A percentile compares a stretch with the other conserved stretches of the same genome.
Conservation (phyloP, 1,140 invertebrate genomes). For the Conus betulinus region DNA sequence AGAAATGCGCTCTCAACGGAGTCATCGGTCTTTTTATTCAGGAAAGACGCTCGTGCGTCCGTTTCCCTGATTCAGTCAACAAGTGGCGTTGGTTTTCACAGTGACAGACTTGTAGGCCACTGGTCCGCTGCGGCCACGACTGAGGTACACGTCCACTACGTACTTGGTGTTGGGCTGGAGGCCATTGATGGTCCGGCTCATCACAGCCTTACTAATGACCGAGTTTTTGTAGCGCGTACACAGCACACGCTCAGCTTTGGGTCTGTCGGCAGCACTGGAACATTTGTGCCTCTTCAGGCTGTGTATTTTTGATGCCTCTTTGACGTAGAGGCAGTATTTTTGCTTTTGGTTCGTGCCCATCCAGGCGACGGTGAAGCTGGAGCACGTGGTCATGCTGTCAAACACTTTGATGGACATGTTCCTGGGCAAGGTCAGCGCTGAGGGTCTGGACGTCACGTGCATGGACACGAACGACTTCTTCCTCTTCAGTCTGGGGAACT, state of each 20-base stretch:
- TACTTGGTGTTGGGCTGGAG: constrained; percentile 64
- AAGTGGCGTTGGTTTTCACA: constrained; percentile 53
- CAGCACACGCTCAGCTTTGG: constrained; percentile 51
- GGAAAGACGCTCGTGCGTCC: background rate
- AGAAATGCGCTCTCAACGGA: background rate
- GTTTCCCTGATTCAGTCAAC: constrained; percentile 24
- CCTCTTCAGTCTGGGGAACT: constrained; percentile 52
- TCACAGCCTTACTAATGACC: constrained; percentile 49
- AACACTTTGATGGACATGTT: constrained; percentile 60
- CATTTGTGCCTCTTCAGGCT: constrained; percentile 45
- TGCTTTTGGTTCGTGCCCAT: constrained; percentile 61
- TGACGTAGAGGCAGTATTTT: constrained; percentile 70
- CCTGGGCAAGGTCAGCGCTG: constrained; percentile 59
- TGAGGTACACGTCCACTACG: constrained; percentile 69
- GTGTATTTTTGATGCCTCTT: constrained; percentile 42
- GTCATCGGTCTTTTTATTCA: background rate
- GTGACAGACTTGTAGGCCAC: constrained; percentile 63
- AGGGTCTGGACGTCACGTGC: constrained; percentile 50
- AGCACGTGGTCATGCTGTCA: constrained; percentile 63
- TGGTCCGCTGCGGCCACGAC: constrained; percentile 60
- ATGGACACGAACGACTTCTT: constrained; percentile 48
- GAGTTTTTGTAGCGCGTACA: constrained; percentile 62
- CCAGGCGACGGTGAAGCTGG: constrained; percentile 69
- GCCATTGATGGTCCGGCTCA: constrained; percentile 61
- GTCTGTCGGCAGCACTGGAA: constrained; percentile 29